Percentiles rank a stretch among this genome's conserved stretches.
These are phyloP conservation scores for Cyclophora punctaria DNA, from an alignment of 2,888 invertebrate genomes.

Conservation along the genomic window DNA sequence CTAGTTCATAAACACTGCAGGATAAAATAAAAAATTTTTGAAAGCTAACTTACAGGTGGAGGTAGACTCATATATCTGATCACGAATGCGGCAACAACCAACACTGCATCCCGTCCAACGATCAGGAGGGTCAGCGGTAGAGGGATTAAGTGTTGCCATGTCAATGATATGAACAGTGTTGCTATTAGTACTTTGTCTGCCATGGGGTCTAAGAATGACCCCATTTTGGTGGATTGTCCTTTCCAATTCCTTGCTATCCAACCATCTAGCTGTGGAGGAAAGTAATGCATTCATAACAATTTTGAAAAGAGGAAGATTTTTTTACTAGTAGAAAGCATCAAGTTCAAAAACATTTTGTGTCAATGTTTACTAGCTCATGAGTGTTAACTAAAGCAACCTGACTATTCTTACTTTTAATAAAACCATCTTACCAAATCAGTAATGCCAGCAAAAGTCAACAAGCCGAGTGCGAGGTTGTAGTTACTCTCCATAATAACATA, in stretches of 20 bases:
- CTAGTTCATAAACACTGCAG: too few relatives aligned
- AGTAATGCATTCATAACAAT: too few relatives aligned
- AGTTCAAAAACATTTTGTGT: too few relatives aligned
- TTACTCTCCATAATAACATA: constrained; percentile 89
- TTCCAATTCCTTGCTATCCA: constrained; percentile 96
- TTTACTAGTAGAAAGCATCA: too few relatives aligned
- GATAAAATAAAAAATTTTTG: too few relatives aligned
- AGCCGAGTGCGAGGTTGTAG: constrained; percentile 85
- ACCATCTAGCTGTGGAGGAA: constrained; percentile 85
- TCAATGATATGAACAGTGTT: constrained; percentile 89
- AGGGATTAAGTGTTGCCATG: constrained; percentile 90
- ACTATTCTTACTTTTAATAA: background rate
- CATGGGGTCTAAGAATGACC: constrained; percentile 96
- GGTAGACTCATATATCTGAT: constrained; percentile 93
- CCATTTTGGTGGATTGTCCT: constrained; percentile 93
- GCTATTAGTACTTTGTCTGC: constrained; percentile 97
- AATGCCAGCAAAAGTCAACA: constrained; percentile 90
- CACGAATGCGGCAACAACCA: constrained; percentile 90
- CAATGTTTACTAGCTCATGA: too few relatives aligned
- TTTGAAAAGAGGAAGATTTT: too few relatives aligned
- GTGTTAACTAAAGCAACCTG: too few relatives aligned
- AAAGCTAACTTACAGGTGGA: constrained; percentile 81
- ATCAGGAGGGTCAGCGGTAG: constrained; percentile 86
- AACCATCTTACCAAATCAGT: constrained; percentile 86
- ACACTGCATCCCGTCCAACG: constrained; percentile 85